phyloP scores from a whole-genome alignment of 2,797 vertebrate genomes.

The Scomberomorus guttatus region DNA sequence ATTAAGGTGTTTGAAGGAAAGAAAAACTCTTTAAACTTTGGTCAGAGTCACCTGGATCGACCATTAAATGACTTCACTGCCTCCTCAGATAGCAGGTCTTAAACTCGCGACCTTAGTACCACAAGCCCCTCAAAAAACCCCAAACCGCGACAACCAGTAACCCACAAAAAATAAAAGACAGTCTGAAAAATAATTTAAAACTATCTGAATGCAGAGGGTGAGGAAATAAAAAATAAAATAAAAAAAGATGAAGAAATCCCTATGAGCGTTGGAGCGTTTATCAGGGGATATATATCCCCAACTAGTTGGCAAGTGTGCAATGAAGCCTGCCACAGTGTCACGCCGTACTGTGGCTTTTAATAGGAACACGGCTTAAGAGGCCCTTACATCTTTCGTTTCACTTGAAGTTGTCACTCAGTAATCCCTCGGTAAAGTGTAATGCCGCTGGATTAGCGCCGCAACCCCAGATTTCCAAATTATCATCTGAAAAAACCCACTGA shows the following conservation, averaged over 20 bases:
- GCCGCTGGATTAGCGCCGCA: constrained; percentile 83
- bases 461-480: constrained; percentile 86
- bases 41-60: constrained; percentile 37
- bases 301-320: constrained; percentile 82
- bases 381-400: constrained; percentile 88
- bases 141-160: neutral
- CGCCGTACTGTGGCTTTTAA: constrained; percentile 83
- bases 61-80: constrained; percentile 15
- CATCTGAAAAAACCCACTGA: constrained; percentile 77
- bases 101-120: constrained; percentile 37
- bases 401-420: constrained; percentile 90
- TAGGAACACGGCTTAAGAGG: constrained; percentile 85
- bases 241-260: constrained; percentile 77
- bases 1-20: constrained; percentile 27
- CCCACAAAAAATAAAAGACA: constrained; percentile 23
- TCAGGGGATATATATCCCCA: constrained; percentile 79
- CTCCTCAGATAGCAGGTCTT: constrained; percentile 31
- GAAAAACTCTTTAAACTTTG: constrained; percentile 49
- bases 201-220: constrained; percentile 48
- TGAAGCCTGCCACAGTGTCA: constrained; percentile 85
- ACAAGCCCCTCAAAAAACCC: constrained; percentile 1
- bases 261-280: constrained; percentile 80
- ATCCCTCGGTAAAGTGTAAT: constrained; percentile 87
- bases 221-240: constrained; percentile 59
- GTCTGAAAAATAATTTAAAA: constrained; percentile 31